Base-by-base conservation (phyloP, 2,113 vertebrate species). In the Lethenteron reissneri region DNA sequence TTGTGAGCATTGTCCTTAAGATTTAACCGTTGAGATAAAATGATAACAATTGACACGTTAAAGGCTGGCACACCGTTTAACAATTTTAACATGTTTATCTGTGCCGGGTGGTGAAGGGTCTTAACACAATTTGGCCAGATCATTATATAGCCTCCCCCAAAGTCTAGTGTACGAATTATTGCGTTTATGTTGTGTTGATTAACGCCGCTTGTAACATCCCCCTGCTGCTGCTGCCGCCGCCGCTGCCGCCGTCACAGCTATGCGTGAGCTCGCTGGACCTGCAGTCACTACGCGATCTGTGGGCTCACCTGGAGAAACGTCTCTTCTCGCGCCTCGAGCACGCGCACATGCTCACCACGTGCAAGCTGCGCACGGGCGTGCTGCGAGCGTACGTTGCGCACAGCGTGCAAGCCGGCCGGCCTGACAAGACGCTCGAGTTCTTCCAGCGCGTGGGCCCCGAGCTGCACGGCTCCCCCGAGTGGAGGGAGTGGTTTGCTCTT, bases 401-500 rank as follows among this genome's bases (percentile, higher is more conserved):
- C 71, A 84, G 85, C 3, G 75, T 88, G 73, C 87, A 90, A 86
- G 88, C 76, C 2, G 84, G 82, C 77, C 86, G 87, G 77, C 80
- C 79, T 64, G 92, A 99, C 77, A 94, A 85, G 80, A 86, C 88
- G 0, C 90, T 92, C 71, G 94, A 99, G 80, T 99, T 99, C 75
- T 99, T 99, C 80, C 85, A 86, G 78, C 92, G 84, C 79, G 88
- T 88, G 76, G 87, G 87, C 2, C 70, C 80, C 0, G 91, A 97
- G 79, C 86, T 99, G 71, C 94, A 97, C 82, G 84, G 85, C 78
- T 89, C 95, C 79, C 75, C 71, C 0, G 94, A 99, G 75, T 99
- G 94, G 94, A 88, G 91, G 25, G 94, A 99, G 75, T 99, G 94
- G 94, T 99, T 97, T 74, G 83, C 86, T 58, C 76, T 99, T 77